phyloP scores from a whole-genome alignment of 1,140 invertebrate genomes.

The Drosophila hydei region DNA sequence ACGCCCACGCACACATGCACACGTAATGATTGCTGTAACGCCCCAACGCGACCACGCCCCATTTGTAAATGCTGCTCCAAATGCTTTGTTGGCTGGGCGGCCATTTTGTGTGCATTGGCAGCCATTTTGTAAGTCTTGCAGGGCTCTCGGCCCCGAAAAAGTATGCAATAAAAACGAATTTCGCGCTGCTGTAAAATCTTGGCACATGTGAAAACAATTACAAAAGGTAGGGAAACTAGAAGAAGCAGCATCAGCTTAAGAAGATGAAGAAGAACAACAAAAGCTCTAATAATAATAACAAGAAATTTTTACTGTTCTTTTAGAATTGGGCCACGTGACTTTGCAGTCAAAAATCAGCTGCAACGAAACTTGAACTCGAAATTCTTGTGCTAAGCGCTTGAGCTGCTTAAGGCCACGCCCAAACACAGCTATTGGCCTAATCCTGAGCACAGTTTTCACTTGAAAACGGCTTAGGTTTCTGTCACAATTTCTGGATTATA shows the following conservation, averaged over 20 bases:
- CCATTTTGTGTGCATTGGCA: slow-evolving; percentile 39
- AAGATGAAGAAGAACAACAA: slow-evolving; percentile 4
- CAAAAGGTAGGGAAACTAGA: neutral
- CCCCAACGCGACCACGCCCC: slow-evolving; percentile 18
- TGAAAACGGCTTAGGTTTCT: slow-evolving; percentile 7
- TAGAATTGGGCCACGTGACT: slow-evolving; percentile 1
- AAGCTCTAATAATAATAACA: slow-evolving; percentile 25
- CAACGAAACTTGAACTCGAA: neutral
- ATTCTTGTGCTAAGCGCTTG: slow-evolving; percentile 4
- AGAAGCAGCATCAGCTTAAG: neutral
- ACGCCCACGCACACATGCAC: neutral
- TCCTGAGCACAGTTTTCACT: neutral
- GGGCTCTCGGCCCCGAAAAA: slow-evolving; percentile 12
- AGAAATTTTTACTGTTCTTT: neutral
- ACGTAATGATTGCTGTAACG: slow-evolving; percentile 18
- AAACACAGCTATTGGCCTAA: neutral
- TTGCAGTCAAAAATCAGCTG: too few species aligned
- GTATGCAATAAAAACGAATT: slow-evolving; percentile 30
- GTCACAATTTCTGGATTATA: slow-evolving; percentile 16
- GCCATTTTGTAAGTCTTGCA: slow-evolving; percentile 42
- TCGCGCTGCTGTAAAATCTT: slow-evolving; percentile 3
- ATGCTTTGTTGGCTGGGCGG: slow-evolving; percentile 22
- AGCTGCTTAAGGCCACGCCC: slow-evolving; percentile 5
- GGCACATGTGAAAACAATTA: slow-evolving; percentile 10
- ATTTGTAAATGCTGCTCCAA: slow-evolving; percentile 2